A percentile compares a stretch with the other conserved stretches of the same genome.
Evolutionary conservation across 2,888 invertebrate species (phyloP).

Genomic region (Cantharis lateralis): DNA sequence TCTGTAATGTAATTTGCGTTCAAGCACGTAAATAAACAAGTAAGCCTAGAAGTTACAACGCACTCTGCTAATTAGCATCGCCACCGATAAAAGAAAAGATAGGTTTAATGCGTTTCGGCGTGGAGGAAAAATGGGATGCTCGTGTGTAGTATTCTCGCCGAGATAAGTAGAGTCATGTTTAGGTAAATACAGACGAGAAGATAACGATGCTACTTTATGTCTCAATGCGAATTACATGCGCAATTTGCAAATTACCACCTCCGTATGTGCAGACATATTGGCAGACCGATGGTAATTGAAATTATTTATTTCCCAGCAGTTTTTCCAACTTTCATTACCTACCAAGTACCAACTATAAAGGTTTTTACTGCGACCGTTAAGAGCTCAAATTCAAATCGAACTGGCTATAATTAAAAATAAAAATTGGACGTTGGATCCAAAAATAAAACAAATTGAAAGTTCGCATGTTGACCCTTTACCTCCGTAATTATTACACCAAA

Average conservation of each 20-base stretch:
- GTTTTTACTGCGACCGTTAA: neutral
- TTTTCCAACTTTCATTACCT: neutral
- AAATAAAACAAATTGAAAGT: neutral
- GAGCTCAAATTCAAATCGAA: neutral
- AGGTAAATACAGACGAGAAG: constrained; percentile 9
- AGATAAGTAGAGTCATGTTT: constrained; percentile 6
- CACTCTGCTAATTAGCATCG: constrained; percentile 21
- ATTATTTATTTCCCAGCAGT: neutral
- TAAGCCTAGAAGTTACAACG: constrained; percentile 18
- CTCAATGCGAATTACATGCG: constrained; percentile 8
- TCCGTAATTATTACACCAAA: neutral
- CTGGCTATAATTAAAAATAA: neutral
- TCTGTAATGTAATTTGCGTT: constrained; percentile 17
- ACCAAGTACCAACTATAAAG: neutral
- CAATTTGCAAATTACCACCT: constrained; percentile 10
- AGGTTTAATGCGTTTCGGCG: neutral
- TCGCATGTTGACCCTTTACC: neutral
- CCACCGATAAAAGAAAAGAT: constrained; percentile 12
- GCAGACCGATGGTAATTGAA: neutral
- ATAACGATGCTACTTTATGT: constrained; percentile 18
- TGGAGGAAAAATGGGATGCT: constrained; percentile 1
- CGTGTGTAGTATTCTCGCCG: neutral
- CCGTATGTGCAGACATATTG: neutral
- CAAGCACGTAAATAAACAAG: constrained; percentile 22
- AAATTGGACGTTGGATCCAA: neutral